These are phyloP conservation scores for Parasteatoda lunata DNA, from an alignment of 2,888 invertebrate genomes.

Conservation along the genomic window DNA sequence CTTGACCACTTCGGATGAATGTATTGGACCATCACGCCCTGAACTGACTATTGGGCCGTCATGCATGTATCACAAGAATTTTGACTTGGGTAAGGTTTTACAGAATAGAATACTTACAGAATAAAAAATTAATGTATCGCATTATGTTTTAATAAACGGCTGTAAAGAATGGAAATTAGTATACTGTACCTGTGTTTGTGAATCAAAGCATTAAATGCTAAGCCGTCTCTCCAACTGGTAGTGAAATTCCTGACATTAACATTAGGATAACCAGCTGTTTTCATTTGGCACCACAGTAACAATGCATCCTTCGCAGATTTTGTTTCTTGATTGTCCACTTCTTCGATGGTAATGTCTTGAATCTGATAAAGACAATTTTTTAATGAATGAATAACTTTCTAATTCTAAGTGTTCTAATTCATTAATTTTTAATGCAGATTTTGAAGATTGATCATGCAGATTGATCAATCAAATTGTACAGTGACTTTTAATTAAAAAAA, in stretches of 20 bases:
- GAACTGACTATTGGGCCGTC: too few species aligned
- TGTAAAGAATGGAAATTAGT: background rate
- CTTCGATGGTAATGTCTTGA: slow-evolving; percentile 99
- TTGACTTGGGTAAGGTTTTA: too few species aligned
- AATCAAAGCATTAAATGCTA: slow-evolving; percentile 99
- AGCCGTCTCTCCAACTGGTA: slow-evolving; percentile 98
- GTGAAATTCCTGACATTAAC: slow-evolving; percentile 99
- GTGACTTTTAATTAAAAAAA: too few species aligned
- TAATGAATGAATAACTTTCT: background rate
- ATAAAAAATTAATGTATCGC: background rate
- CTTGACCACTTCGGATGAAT: too few species aligned
- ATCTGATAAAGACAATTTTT: slow-evolving; percentile 77
- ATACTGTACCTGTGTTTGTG: slow-evolving; percentile 86
- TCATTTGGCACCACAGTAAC: slow-evolving; percentile 99
- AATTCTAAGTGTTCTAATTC: too few species aligned
- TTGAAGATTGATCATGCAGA: too few species aligned
- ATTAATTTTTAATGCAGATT: too few species aligned
- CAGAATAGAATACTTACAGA: background rate
- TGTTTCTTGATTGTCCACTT: slow-evolving; percentile 98
- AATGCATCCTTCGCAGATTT: slow-evolving; percentile 96
- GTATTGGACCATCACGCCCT: too few species aligned
- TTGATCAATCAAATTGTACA: too few species aligned
- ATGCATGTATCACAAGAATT: too few species aligned
- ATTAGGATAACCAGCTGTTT: slow-evolving; percentile 99
- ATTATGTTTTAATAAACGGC: too few species aligned